These are phyloP conservation scores for Muricea muricata DNA, from an alignment of 92 coral and sea anemone genomes.

Conservation along the genomic window DNA sequence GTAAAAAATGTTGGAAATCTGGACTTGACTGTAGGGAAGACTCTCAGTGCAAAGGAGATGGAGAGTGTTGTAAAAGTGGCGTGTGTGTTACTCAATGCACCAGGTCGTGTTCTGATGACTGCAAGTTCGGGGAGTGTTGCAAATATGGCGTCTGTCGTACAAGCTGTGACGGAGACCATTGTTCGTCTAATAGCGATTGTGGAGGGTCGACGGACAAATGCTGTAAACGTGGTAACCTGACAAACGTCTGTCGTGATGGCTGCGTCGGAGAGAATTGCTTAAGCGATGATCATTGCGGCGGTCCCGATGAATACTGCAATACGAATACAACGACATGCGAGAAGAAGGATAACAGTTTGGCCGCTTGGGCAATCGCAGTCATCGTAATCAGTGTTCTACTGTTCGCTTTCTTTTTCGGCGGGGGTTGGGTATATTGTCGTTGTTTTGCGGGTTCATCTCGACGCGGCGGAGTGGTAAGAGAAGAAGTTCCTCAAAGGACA, in stretches of 20 bases:
- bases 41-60: background rate
- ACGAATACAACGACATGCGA: background rate
- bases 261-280: no score
- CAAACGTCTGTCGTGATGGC: no score
- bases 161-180: background rate
- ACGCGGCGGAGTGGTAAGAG: background rate
- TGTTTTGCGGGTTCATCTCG: background rate
- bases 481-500: background rate
- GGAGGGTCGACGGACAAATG: no score
- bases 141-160: background rate
- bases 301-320: background rate
- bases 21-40: background rate
- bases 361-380: background rate
- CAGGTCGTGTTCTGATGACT: background rate
- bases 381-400: background rate
- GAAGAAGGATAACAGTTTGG: background rate
- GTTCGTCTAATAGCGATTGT: background rate
- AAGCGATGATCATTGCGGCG: no score
- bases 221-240: no score
- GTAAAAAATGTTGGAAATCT: background rate
- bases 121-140: background rate
- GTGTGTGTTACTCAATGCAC: background rate
- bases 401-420: background rate
- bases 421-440: background rate
- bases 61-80: background rate